These are phyloP conservation scores for Hydroisotoma schaefferi DNA, from an alignment of 2,888 invertebrate genomes.

Conservation along the genomic window DNA sequence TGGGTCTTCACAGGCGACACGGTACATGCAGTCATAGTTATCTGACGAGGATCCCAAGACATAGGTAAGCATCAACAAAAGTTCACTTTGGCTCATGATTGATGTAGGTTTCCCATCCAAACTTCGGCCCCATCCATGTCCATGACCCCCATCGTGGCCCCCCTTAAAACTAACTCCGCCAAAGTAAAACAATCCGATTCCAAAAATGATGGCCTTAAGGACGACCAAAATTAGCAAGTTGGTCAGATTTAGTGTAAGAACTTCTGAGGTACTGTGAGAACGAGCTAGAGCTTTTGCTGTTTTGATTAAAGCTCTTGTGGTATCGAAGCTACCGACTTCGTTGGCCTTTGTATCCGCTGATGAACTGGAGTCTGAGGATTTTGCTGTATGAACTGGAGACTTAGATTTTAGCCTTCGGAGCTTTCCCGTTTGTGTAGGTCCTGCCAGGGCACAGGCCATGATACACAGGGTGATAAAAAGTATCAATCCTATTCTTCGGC, in stretches of 20 bases:
- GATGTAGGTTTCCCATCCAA: conserved; percentile 36
- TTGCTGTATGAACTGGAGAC: conserved; percentile 23
- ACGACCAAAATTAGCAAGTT: conserved; percentile 75
- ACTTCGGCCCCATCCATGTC: conserved; percentile 49
- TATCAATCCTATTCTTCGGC: conserved; percentile 41
- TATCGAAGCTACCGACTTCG: conserved; percentile 27
- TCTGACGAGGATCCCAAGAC: conserved; percentile 61
- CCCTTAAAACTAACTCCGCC: conserved; percentile 49
- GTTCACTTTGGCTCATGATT: conserved; percentile 65
- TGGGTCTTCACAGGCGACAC: conserved; percentile 72
- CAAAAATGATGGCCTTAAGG: conserved; percentile 75
- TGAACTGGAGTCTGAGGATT: conserved; percentile 16
- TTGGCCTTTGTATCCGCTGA: conserved; percentile 10
- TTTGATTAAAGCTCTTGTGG: conserved; percentile 43
- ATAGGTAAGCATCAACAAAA: conserved; percentile 67
- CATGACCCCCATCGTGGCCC: conserved; percentile 59
- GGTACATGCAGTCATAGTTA: conserved; percentile 69
- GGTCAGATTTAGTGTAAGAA: conserved; percentile 75
- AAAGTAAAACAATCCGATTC: conserved; percentile 64
- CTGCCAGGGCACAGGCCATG: conserved; percentile 38
- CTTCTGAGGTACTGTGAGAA: conserved; percentile 55
- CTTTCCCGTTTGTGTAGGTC: conserved; percentile 28
- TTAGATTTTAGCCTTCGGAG: conserved; percentile 34
- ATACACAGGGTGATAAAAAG: conserved; percentile 36
- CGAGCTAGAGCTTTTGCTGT: conserved; percentile 47